phyloP scores from a whole-genome alignment of 2,113 vertebrate species.

The Cyanoliseus patagonus region DNA sequence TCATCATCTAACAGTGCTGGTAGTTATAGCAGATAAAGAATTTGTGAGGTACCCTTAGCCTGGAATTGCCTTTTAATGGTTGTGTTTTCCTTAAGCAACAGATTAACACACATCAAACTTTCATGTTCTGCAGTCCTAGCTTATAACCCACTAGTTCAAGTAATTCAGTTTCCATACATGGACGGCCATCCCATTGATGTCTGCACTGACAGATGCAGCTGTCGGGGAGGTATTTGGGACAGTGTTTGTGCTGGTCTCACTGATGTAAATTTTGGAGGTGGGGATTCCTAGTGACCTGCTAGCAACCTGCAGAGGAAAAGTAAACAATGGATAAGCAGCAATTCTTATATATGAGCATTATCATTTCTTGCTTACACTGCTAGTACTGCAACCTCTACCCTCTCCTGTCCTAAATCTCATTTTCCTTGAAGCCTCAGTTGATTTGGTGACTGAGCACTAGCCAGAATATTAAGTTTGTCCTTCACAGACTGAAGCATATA shows the following conservation, averaged over 20 bases:
- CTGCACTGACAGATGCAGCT: slow-evolving; percentile 88
- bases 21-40: neutral
- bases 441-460: neutral
- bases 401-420: neutral
- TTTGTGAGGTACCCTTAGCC: neutral
- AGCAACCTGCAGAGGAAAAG: slow-evolving; percentile 82
- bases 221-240: slow-evolving; percentile 94
- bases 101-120: neutral
- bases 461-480: neutral
- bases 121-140: neutral
- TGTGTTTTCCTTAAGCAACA: neutral
- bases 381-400: neutral
- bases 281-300: slow-evolving; percentile 85
- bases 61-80: neutral
- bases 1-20: neutral
- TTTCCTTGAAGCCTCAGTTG: neutral
- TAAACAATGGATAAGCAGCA: neutral
- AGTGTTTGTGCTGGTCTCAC: slow-evolving; percentile 94
- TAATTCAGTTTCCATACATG: slow-evolving; percentile 67
- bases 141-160: neutral
- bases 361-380: neutral
- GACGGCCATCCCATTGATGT: slow-evolving; percentile 92
- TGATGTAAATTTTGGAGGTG: slow-evolving; percentile 86
- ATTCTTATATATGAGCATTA: neutral
- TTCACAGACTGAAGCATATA: neutral